A percentile compares a stretch with the other conserved stretches of the same genome.
phyloP scores from a whole-genome alignment of 2,797 vertebrate species.

The Hydrocynus forskahlii region DNA sequence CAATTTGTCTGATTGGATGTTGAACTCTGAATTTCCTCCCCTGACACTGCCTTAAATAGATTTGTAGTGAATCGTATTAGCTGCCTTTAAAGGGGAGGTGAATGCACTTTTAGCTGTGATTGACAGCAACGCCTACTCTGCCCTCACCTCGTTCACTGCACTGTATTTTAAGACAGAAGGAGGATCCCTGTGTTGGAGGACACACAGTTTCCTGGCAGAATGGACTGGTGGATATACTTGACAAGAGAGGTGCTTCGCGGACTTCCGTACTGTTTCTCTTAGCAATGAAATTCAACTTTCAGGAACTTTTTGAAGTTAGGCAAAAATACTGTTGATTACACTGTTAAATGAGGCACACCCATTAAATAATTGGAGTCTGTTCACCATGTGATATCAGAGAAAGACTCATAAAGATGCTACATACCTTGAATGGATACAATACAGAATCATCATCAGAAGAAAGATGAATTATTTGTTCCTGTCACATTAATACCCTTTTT shows the following conservation, averaged over 20 bases:
- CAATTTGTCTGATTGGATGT: slow-evolving; percentile 63
- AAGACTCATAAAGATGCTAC: background rate
- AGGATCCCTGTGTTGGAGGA: slow-evolving; percentile 43
- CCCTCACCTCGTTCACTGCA: slow-evolving; percentile 62
- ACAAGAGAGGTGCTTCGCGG: slow-evolving; percentile 68
- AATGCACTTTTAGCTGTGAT: slow-evolving; percentile 64
- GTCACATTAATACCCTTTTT: background rate
- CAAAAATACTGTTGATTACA: background rate
- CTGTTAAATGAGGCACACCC: slow-evolving; percentile 18
- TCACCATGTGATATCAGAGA: slow-evolving; percentile 27
- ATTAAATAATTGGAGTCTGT: slow-evolving; percentile 19
- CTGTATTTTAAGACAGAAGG: slow-evolving; percentile 62
- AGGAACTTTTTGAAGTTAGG: slow-evolving; percentile 53
- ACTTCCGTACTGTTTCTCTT: slow-evolving; percentile 88
- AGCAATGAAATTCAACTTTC: slow-evolving; percentile 71
- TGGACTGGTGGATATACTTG: slow-evolving; percentile 73
- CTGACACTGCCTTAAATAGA: slow-evolving; percentile 55
- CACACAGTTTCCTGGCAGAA: slow-evolving; percentile 60
- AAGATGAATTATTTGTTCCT: background rate
- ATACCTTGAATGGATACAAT: background rate
- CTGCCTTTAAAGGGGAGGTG: slow-evolving; percentile 62
- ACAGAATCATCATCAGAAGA: background rate
- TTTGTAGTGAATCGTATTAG: slow-evolving; percentile 57
- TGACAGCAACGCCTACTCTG: slow-evolving; percentile 62
- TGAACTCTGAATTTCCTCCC: slow-evolving; percentile 55